Evolutionary conservation across 2,797 vertebrate species (phyloP).

Genomic region (Pangasius sanitwongsei): DNA sequence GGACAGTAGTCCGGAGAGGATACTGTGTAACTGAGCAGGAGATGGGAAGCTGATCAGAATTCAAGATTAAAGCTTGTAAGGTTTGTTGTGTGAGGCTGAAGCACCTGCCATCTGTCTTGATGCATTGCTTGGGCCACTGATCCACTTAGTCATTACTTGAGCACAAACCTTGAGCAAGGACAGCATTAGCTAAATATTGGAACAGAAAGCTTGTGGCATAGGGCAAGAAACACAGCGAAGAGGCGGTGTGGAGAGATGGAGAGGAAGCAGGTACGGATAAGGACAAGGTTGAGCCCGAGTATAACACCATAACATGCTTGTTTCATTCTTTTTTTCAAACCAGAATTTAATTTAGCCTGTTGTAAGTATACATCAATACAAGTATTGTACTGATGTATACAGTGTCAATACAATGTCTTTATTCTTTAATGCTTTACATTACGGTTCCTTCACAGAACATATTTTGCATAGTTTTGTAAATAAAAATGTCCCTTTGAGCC

Average conservation of each 20-base stretch:
- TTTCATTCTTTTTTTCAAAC: not conserved
- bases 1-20: constrained; percentile 19
- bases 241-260: not conserved
- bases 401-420: not conserved
- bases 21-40: constrained; percentile 11
- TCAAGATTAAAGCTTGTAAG: constrained; percentile 35
- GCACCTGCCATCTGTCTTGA: constrained; percentile 34
- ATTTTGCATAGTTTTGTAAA: not conserved
- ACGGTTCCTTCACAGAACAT: not conserved
- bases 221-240: not conserved
- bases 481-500: not conserved
- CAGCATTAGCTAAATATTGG: constrained; percentile 25
- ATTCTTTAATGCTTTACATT: not conserved
- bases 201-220: constrained; percentile 15
- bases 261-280: not conserved
- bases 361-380: not conserved
- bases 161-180: constrained; percentile 36
- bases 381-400: no score
- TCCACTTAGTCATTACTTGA: constrained; percentile 36
- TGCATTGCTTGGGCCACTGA: constrained; percentile 36
- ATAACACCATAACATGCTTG: not conserved
- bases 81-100: constrained; percentile 14
- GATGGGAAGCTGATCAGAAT: constrained; percentile 43
- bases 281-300: not conserved
- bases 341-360: not conserved